Evolutionary conservation across 2,797 vertebrate species (phyloP), one percentile per base, ranked within the genome.

Genomic region (Balearica regulorum): DNA sequence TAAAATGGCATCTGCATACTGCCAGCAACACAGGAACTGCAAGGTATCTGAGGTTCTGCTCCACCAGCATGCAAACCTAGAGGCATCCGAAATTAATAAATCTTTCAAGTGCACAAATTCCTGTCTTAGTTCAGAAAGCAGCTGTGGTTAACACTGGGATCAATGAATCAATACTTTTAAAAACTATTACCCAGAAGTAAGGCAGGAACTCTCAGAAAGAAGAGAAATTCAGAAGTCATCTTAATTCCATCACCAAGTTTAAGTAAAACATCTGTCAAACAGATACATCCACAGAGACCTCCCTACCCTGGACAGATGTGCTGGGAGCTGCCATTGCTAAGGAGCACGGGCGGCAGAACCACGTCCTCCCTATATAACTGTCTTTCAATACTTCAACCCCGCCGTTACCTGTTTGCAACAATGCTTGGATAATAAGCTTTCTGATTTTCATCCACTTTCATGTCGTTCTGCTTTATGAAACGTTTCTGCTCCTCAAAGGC

Each of bases 341-440:
- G 25, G 24, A 77, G 29, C 48, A 64, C 21, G 61, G 48, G 25
- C 35, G 72, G 65, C 46, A 91, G 51, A 54, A 10, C 26, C 71
- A 20, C 0, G 0, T 49, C 17, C 48, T 41, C 33, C 39, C 25
- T 21, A 19, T 16, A 1, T 2, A 51, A 37, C 16, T 19, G 12
- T 15, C 41, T 55, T 13, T 35, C 58, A 58, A 1, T 3, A 15
- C 16, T 53, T 71, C 83, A 70, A 10, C 3, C 24, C 6, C 17
- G 29, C 22, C 3, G 41, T 81, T 75, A 99, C 99, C 99, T 98
- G 98, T 99, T 99, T 48, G 99, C 99, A 35, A 99, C 98, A 15
- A 99, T 99, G 98, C 99, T 98, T 39, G 99, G 99, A 88, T 98
- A 99, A 89, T 99, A 99, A 54, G 99, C 99, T 95, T 98, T 99